Evolutionary conservation across 2,113 vertebrate genomes (phyloP), one percentile per base, ranked within the genome.

Genomic region (Cinclus mexicanus): DNA sequence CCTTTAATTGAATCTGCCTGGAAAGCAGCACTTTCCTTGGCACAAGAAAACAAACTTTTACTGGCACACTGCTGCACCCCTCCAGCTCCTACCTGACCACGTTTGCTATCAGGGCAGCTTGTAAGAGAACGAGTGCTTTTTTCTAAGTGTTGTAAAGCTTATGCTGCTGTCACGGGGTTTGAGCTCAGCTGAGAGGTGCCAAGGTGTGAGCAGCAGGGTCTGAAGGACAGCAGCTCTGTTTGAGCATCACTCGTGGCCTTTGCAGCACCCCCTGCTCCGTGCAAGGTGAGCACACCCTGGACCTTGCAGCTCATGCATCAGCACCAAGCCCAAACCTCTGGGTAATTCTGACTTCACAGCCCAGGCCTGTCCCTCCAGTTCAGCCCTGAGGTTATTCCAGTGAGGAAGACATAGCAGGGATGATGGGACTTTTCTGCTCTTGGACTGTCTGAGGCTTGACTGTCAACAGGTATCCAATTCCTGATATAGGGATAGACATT

Each of bases 1-100:
- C 87, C 59, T 90, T 72, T 93, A 75, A 91, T 64, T 82, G 96
- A 82, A 25, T 47, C 57, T 92, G 74, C 90, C 91, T 49, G 39
- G 50, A 60, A 89, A 96, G 49, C 76, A 46, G 70, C 65, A 24
- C 52, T 88, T 93, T 90, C 87, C 76, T 80, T 77, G 70, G 83
- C 11, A 86, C 50, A 67, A 26, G 71, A 59, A 75, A 95, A 91
- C 57, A 79, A 76, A 91, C 69, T 85, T 88, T 81, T 88, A 26
- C 47, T 85, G 85, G 88, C 77, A 63, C 33, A 0, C 25, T 25
- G 52, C 86, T 89, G 70, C 18, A 42, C 39, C 83, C 76, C 53
- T 59, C 14, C 13, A 29, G 55, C 53, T 70, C 33, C 44, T 52
- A 14, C 87, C 24, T 57, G 42, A 22, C 24, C 47, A 55, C n/a